These are phyloP conservation scores for Metalampra italica DNA, from an alignment of 2,888 invertebrate species.

Conservation along the genomic window DNA sequence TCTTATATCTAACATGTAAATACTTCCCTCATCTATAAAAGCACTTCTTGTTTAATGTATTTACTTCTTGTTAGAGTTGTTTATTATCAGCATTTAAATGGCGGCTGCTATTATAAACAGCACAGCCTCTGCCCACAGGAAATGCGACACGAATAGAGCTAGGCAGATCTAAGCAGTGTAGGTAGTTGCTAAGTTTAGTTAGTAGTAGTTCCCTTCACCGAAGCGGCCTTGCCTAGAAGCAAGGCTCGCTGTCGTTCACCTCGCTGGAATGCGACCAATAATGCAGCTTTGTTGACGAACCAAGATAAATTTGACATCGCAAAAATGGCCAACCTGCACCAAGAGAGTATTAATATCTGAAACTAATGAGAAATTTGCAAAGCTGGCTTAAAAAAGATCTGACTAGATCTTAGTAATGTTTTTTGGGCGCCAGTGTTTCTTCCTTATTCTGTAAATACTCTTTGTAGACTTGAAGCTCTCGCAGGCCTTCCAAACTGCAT, in stretches of 20 bases:
- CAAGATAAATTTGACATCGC: not conserved
- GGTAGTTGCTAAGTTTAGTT: not conserved
- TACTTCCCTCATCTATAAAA: too few relatives aligned
- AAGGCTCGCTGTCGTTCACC: conserved; percentile 61
- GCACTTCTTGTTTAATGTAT: too few relatives aligned
- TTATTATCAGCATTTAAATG: too few relatives aligned
- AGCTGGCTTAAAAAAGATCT: too few relatives aligned
- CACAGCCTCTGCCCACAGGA: not conserved
- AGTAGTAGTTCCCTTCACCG: conserved; percentile 55
- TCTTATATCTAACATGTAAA: too few relatives aligned
- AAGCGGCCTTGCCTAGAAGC: conserved; percentile 61
- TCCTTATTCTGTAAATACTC: too few relatives aligned
- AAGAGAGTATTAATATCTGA: conserved; percentile 3
- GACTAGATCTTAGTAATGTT: too few relatives aligned
- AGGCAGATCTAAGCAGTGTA: not conserved
- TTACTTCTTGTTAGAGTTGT: too few relatives aligned
- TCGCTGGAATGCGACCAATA: conserved; percentile 65
- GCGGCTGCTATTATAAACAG: too few relatives aligned
- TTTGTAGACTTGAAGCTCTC: too few relatives aligned
- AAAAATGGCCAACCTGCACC: not conserved
- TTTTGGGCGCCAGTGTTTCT: too few relatives aligned
- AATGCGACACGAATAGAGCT: not conserved
- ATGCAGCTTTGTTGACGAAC: conserved; percentile 30
- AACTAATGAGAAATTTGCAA: conserved; percentile 1
- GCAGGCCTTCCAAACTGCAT: too few relatives aligned